phyloP scores from a whole-genome alignment of 2,113 vertebrate species.

The Bubo blakistoni region DNA sequence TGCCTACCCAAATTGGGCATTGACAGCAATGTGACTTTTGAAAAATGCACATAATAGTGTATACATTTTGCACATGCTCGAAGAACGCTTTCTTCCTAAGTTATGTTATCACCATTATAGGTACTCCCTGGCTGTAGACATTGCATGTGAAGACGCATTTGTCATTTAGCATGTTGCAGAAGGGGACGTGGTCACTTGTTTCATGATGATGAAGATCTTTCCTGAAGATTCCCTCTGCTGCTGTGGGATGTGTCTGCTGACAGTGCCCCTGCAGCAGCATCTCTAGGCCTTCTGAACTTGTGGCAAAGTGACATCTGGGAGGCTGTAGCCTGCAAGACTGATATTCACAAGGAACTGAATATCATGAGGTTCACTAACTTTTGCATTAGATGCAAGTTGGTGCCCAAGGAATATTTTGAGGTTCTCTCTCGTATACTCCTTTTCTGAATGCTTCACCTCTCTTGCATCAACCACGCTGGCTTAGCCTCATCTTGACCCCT shows the following conservation, averaged over 20 bases:
- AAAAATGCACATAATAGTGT: neutral
- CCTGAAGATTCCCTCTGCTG: neutral
- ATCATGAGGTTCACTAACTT: neutral
- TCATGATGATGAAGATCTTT: neutral
- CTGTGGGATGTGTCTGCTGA: neutral
- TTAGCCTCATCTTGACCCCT: neutral
- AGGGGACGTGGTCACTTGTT: neutral
- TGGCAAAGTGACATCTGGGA: neutral
- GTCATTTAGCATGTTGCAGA: neutral
- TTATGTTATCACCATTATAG: neutral
- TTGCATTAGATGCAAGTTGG: neutral
- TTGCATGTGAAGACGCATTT: neutral
- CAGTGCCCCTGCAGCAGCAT: neutral
- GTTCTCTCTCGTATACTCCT: neutral
- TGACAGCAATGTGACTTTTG: neutral
- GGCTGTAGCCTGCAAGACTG: fast-evolving
- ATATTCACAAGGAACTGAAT: neutral
- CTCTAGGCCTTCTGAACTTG: neutral
- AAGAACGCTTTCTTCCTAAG: neutral
- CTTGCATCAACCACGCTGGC: neutral
- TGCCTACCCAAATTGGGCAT: neutral
- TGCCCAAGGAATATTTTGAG: neutral
- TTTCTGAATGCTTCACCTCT: neutral
- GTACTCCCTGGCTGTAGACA: neutral
- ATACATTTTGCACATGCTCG: neutral